A percentile compares a stretch with the other conserved stretches of the same genome.
Evolutionary conservation across 2,113 vertebrate species (phyloP).

Genomic region (Oncorhynchus mykiss): DNA sequence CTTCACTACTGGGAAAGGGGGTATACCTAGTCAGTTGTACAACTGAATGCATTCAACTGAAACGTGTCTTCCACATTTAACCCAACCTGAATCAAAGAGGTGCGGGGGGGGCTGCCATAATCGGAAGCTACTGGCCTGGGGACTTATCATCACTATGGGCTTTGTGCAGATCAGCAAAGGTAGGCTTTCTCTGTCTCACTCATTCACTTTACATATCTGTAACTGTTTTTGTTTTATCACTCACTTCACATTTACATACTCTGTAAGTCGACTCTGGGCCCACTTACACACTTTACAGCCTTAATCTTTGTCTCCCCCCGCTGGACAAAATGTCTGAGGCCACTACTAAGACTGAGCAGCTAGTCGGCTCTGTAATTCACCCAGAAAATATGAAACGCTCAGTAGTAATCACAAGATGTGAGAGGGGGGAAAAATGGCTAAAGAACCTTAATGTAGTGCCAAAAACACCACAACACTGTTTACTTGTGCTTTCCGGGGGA

Average conservation of each 20-base stretch:
- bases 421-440: not conserved
- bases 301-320: not conserved
- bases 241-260: not conserved
- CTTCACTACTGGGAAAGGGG: conserved; percentile 74
- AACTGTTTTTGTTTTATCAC: not conserved
- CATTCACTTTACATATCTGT: not conserved
- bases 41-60: too few species aligned
- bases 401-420: not conserved
- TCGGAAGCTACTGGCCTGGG: conserved; percentile 58
- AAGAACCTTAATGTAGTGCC: not conserved
- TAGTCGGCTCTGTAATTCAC: not conserved
- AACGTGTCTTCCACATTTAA: too few species aligned
- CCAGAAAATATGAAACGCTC: not conserved
- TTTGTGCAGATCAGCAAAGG: conserved; percentile 83
- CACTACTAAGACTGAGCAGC: not conserved
- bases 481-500: conserved; percentile 23
- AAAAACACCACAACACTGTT: not conserved
- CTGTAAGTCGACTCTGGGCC: too few species aligned
- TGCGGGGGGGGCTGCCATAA: too few species aligned
- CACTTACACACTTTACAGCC: not conserved
- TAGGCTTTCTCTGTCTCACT: conserved; percentile 38
- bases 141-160: conserved; percentile 79
- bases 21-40: too few species aligned
- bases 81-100: too few species aligned
- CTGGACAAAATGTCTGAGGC: not conserved